A percentile compares a stretch with the other conserved stretches of the same genome.
Conservation (phyloP, 2,797 vertebrate species). For the Coregonus suidteri region DNA sequence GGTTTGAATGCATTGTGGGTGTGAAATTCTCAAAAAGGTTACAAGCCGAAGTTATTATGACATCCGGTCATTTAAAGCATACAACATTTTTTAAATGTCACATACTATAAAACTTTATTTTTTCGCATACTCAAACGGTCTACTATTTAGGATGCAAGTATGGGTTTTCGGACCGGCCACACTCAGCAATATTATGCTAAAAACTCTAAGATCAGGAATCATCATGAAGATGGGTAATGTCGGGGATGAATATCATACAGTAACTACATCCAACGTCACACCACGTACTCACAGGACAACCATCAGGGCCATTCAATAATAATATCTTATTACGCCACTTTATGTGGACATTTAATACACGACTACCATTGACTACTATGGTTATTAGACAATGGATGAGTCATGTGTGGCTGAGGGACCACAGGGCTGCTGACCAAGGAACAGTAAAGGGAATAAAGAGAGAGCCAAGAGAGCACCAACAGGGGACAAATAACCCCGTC, state of each 20-base stretch:
- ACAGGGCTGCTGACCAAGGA: constrained; percentile 65
- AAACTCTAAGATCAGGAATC: neutral
- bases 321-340: constrained; percentile 33
- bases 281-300: constrained; percentile 24
- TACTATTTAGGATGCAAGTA: too few species aligned
- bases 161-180: too few species aligned
- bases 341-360: constrained; percentile 44
- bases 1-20: too few species aligned
- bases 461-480: constrained; percentile 42
- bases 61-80: too few species aligned
- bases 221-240: neutral
- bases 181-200: neutral
- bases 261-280: neutral
- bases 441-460: constrained; percentile 62
- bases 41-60: too few species aligned
- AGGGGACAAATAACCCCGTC: constrained; percentile 57
- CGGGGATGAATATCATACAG: too few species aligned
- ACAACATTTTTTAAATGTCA: too few species aligned
- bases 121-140: too few species aligned
- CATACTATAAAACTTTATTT: too few species aligned
- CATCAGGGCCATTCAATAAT: constrained; percentile 51
- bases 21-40: too few species aligned
- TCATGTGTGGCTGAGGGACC: constrained; percentile 45
- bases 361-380: constrained; percentile 26
- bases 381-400: constrained; percentile 53